phyloP scores from a whole-genome alignment of 2,113 vertebrate species.

The Ptyas mucosa region DNA sequence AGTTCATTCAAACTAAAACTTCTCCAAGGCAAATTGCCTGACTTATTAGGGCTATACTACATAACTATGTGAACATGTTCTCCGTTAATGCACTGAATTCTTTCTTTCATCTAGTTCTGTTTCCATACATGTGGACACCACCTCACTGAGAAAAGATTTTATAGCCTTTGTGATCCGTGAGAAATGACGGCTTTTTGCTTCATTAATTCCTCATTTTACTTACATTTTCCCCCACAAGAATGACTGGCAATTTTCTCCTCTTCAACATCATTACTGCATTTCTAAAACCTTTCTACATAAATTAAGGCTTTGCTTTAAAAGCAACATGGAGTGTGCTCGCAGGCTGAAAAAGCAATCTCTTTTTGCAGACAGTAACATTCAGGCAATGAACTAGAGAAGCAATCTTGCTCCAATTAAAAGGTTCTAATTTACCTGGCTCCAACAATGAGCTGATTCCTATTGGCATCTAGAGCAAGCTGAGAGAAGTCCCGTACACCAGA shows the following conservation, averaged over 20 bases:
- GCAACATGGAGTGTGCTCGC: constrained; percentile 19
- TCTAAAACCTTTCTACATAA: constrained; percentile 42
- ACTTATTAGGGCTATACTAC: neutral
- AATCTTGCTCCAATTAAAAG: constrained; percentile 38
- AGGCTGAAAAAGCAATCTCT: constrained; percentile 19
- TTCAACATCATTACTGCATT: constrained; percentile 43
- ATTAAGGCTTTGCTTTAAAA: constrained; percentile 36
- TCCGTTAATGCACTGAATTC: neutral
- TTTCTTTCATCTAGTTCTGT: neutral
- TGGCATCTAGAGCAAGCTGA: constrained; percentile 92
- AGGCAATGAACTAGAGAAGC: constrained; percentile 25
- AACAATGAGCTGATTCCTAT: constrained; percentile 94
- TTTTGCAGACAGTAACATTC: constrained; percentile 28
- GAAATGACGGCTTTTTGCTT: constrained; percentile 46
- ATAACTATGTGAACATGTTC: neutral
- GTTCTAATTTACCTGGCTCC: constrained; percentile 89
- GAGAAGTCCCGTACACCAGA: constrained; percentile 89
- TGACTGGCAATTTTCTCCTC: constrained; percentile 51
- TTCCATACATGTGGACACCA: neutral
- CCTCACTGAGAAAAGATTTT: constrained; percentile 1
- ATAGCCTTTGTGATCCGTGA: neutral
- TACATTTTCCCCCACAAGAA: constrained; percentile 6
- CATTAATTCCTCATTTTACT: constrained; percentile 50
- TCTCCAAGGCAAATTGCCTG: neutral
- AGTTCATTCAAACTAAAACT: neutral